Percentiles rank a stretch among this genome's conserved stretches.
phyloP scores from a whole-genome alignment of 2,888 invertebrate genomes.

The Apotomis capreana region DNA sequence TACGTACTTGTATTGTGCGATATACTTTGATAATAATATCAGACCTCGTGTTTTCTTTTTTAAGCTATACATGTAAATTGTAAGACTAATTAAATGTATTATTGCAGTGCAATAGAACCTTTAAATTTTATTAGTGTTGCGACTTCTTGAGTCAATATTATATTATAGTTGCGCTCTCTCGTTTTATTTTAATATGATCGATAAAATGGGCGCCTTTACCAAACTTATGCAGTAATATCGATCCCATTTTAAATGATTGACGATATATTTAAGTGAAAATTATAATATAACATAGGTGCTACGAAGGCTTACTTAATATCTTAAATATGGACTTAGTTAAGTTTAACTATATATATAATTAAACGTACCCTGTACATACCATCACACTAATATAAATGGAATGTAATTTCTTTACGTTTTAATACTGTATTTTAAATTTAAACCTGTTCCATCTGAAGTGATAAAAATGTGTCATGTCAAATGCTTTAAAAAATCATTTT shows the following conservation, averaged over 20 bases:
- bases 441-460: conserved; percentile 42
- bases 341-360: conserved; percentile 44
- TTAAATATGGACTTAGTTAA: conserved; percentile 48
- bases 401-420: conserved; percentile 45
- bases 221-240: conserved; percentile 14
- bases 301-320: conserved; percentile 73
- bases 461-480: conserved; percentile 55
- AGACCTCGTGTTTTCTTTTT: not conserved
- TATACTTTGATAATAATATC: too few relatives aligned
- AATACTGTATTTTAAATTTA: conserved; percentile 56
- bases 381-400: conserved; percentile 45
- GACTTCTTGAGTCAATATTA: not conserved
- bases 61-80: not conserved
- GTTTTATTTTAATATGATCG: conserved; percentile 10
- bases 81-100: not conserved
- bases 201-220: conserved; percentile 19
- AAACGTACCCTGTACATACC: conserved; percentile 53
- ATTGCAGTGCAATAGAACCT: conserved; percentile 9
- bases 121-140: not conserved
- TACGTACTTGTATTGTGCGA: too few relatives aligned
- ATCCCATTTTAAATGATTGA: conserved; percentile 4
- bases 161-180: conserved; percentile 28
- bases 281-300: conserved; percentile 69
- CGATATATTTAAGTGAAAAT: conserved; percentile 34
- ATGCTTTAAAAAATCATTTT: conserved; percentile 54